Evolutionary conservation across 2,888 invertebrate species (phyloP), one percentile per base, ranked within the genome.

Genomic region (Apotomis turbidana): DNA sequence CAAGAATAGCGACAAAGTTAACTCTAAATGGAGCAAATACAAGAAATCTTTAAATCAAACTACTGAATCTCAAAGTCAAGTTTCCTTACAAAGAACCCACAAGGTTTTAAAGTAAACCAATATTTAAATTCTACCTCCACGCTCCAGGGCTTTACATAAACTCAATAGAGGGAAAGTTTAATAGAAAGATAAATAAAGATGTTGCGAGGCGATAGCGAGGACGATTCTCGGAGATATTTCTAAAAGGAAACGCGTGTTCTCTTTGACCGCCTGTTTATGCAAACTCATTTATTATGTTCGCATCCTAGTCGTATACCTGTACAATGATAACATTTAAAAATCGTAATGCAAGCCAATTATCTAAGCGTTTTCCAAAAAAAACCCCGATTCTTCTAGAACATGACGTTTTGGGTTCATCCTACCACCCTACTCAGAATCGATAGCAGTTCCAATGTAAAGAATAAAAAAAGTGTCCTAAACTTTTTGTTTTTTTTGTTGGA

Each of bases 101-200:
- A 57, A 57, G 51, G 61, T 68, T 68, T 68, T 71, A 66, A 61
- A 71, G 71, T 71, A 63, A 70, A 62, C 68, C 62, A 68, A 71
- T 68, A 71, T 71, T 71, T 71, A 68, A 68, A 63, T 70, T 70
- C 38, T 58, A 70, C 57, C 62, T 68, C 62, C 52, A 55, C 51
- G 67, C 61, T 71, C 13, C 46, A 71, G 71, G 52, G 57, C 57
- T 71, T 68, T 58, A 68, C 38, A 46, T 71, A 71, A 51, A 71
- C 51, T 62, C 68, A 52, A 71, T 68, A 68, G 57, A 67, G 68
- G 41, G 55, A 57, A 71, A 68, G 57, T 68, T 68, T 66, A 52
- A 64, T 64, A 64, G 58, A 70, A 58, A 70, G 63, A 52, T 70
- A 59, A 70, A 64, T 64, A 64, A 52, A 59, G 46, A 64, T 52